Evolutionary conservation across 2,888 invertebrate species (phyloP), one percentile per base, ranked within the genome.

Genomic region (Dermolepida albohirtum): DNA sequence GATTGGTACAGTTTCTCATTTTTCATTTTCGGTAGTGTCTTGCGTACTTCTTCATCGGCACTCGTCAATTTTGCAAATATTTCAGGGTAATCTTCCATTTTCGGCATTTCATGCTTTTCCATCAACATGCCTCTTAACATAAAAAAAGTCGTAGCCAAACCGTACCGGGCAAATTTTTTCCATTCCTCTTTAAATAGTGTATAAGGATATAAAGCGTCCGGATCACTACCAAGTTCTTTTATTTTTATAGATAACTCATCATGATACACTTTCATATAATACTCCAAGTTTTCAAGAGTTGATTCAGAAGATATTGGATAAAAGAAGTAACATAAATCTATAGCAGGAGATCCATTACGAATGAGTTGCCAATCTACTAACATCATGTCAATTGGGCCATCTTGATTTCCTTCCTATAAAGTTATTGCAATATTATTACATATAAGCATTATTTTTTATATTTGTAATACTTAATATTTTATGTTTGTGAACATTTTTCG

Each of bases 241-340:
- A 80, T 65, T 63, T 55, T 69, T 0, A 68, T 66, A 2, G 74
- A 73, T 11, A 80, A 68, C 0, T 73, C 72, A 17, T 75, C 67
- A 66, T 81, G 71, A 67, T 81, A 81, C 12, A 34, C 17, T 12
- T 74, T 65, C 4, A 79, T 34, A 14, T 79, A 64, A 10, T 74
- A 54, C n/a, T 80, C 74, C 27, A 73, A 77, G 54, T 76, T 65
- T 57, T 74, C 39, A 1, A 77, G 66, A 14, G 74, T 68, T 17
- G 76, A 73, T 10, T 73, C 70, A 1, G 73, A 68, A 43, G 74
- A 69, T 29, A 73, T 74, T 12, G 75, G 74, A 54, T 76, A 79
- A 12, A 80, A 44, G 64, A 78, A 71, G 64, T 81, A 80, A 5
- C 75, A 66, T 40, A 81, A 63, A 65, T 82, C 82, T 34, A 74